Conservation (phyloP, 2,888 invertebrate species). For the Dynastes maya region DNA sequence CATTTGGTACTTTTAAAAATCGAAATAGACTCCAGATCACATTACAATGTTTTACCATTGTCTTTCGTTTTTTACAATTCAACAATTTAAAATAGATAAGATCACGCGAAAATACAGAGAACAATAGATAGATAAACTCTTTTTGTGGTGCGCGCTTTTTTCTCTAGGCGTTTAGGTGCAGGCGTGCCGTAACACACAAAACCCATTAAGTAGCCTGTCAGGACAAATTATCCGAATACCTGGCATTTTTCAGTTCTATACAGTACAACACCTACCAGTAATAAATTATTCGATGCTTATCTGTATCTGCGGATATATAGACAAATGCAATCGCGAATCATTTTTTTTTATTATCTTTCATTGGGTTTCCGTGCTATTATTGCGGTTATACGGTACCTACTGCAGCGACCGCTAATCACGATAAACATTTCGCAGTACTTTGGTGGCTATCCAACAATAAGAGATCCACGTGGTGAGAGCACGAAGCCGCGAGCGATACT, state of each 20-base stretch:
- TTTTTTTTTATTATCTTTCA: slow-evolving; percentile 28
- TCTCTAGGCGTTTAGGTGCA: slow-evolving; percentile 19
- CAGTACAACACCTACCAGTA: slow-evolving; percentile 35
- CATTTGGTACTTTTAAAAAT: background rate
- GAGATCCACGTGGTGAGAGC: slow-evolving; percentile 10
- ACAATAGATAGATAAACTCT: slow-evolving; percentile 35
- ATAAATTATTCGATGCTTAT: slow-evolving; percentile 38
- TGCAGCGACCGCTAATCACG: slow-evolving; percentile 14
- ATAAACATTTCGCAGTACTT: slow-evolving; percentile 24
- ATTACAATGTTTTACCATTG: slow-evolving; percentile 16
- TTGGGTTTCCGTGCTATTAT: slow-evolving; percentile 29
- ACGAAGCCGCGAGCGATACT: background rate
- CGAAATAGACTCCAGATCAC: slow-evolving; percentile 8
- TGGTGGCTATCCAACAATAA: background rate
- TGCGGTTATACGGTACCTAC: slow-evolving; percentile 22
- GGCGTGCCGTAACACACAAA: slow-evolving; percentile 37
- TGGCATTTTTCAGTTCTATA: slow-evolving; percentile 39
- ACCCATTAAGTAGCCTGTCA: slow-evolving; percentile 44
- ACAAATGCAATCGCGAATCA: slow-evolving; percentile 36
- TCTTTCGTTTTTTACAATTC: slow-evolving; percentile 11
- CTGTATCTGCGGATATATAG: slow-evolving; percentile 30
- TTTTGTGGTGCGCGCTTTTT: slow-evolving; percentile 4
- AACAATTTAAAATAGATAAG: slow-evolving; percentile 24
- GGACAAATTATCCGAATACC: slow-evolving; percentile 45
- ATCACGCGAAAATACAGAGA: slow-evolving; percentile 23